Evolutionary conservation across 92 coral and sea anemone species (phyloP), one percentile per base, ranked within the genome.

Genomic region (Micromussa lordhowensis): DNA sequence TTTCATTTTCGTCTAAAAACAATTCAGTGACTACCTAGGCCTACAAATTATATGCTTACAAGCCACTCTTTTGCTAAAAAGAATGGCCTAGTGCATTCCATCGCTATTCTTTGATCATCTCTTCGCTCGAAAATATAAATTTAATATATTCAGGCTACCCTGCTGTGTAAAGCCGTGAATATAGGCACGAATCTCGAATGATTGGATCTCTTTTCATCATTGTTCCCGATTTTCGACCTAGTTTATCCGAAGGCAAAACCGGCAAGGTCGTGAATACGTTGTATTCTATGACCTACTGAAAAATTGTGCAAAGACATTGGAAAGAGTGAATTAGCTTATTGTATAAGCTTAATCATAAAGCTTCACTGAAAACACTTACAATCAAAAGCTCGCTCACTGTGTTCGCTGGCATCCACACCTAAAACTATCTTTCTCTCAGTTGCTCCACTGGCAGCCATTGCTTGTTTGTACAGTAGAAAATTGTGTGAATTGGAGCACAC

Each of bases 351-450:
- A 64, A 66, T 26, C 10, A 17, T 3, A 26, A 54, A 44, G 51
- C 51, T 44, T 44, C 12, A 44, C 51, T 44, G 51, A 44, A 40
- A 40, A 44, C 30, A 94, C 96, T 94, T 88, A 94, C 95, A 90
- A 31, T 79, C 70, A 15, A 94, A 88, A 18, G 95, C 96, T 75
- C 96, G 78, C 49, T 68, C 92, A 69, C 94, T 92, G 81, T 92
- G 95, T 40, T 92, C 94, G 44, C 95, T 92, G n/a, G 83, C 90
- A 88, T 94, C 96, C 40, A 90, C 89, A 26, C 82, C 82, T 0
- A 85, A n/a, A 5, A 85, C 88, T 3, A 75, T 14, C 28, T 53
- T 76, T 53, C 88, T 40, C 68, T 28, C 64, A 22, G 22, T n/a
- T 11, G 53, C 22, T 40, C 30, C 75, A 30, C 44, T 61, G 0